A percentile compares a stretch with the other conserved stretches of the same genome.
Evolutionary conservation across 2,797 vertebrate species (phyloP).

Genomic region (Dromococcyx pavoninus): DNA sequence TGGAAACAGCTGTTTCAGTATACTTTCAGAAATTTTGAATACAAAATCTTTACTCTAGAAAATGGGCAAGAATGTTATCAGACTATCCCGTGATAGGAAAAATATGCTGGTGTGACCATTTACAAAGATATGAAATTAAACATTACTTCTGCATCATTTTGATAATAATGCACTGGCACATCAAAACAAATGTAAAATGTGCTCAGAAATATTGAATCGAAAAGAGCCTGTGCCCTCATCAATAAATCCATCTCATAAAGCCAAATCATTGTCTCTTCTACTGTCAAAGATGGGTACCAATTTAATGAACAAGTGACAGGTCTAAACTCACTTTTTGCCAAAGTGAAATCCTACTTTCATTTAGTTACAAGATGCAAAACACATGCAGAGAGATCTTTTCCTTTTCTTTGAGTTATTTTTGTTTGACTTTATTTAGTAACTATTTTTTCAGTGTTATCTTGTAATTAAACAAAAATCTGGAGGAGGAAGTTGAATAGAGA

Average conservation of each 20-base stretch:
- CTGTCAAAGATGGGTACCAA: neutral
- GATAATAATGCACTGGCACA: neutral
- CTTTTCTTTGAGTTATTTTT: neutral
- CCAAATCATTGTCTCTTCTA: accelerated
- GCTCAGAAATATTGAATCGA: neutral
- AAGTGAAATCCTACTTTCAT: neutral
- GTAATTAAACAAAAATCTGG: neutral
- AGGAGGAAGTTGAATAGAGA: neutral
- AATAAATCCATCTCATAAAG: neutral
- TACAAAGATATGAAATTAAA: neutral
- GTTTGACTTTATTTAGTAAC: neutral
- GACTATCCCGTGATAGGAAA: neutral
- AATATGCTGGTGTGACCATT: neutral
- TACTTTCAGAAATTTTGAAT: neutral
- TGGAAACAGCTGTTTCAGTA: neutral
- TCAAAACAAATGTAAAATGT: neutral
- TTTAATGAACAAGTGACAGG: neutral
- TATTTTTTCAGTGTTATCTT: neutral
- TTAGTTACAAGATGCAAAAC: neutral
- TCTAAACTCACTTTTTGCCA: neutral
- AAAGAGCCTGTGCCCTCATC: accelerated
- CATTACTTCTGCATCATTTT: neutral
- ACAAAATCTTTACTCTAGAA: neutral
- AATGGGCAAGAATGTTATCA: neutral
- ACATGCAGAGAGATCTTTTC: neutral